A percentile compares a stretch with the other conserved stretches of the same genome.
Evolutionary conservation across 2,113 vertebrate genomes (phyloP).

Genomic region (Turdus rufiventris): DNA sequence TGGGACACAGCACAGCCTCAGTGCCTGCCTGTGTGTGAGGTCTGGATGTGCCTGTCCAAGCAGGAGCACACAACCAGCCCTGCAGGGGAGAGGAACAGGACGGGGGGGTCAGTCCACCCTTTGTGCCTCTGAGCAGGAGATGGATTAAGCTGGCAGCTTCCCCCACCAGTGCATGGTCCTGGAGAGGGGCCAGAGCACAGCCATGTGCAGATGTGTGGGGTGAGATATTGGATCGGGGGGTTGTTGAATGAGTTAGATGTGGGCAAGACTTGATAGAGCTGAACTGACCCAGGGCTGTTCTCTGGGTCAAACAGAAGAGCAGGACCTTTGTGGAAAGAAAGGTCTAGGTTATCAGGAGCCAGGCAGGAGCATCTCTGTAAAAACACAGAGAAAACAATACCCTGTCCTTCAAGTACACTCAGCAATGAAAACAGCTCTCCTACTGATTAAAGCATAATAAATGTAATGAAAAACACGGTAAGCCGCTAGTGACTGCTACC

Average conservation of each 20-base stretch:
- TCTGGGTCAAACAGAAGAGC: not conserved
- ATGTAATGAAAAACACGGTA: not conserved
- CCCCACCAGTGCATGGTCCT: rapidly evolving
- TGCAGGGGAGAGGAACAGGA: not conserved
- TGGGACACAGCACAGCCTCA: not conserved
- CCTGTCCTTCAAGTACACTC: not conserved
- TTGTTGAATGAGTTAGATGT: not conserved
- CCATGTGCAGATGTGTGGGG: not conserved
- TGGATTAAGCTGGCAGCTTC: not conserved
- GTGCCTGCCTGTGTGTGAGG: not conserved
- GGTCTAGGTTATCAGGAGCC: not conserved
- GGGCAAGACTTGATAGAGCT: not conserved
- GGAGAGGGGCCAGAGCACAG: not conserved
- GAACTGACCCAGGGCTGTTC: not conserved
- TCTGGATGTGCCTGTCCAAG: not conserved
- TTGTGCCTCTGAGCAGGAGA: not conserved
- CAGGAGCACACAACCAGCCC: not conserved
- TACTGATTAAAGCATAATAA: constrained; percentile 2
- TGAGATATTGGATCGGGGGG: not conserved
- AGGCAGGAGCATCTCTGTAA: not conserved
- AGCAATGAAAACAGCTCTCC: not conserved
- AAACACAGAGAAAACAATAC: not conserved
- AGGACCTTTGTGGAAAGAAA: not conserved
- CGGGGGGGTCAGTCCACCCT: not conserved
- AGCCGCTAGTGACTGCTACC: not conserved